Percentiles rank a stretch among this genome's conserved stretches.
These are phyloP conservation scores for Scaeva pyrastri DNA, from an alignment of 2,888 invertebrate species.

Conservation along the genomic window DNA sequence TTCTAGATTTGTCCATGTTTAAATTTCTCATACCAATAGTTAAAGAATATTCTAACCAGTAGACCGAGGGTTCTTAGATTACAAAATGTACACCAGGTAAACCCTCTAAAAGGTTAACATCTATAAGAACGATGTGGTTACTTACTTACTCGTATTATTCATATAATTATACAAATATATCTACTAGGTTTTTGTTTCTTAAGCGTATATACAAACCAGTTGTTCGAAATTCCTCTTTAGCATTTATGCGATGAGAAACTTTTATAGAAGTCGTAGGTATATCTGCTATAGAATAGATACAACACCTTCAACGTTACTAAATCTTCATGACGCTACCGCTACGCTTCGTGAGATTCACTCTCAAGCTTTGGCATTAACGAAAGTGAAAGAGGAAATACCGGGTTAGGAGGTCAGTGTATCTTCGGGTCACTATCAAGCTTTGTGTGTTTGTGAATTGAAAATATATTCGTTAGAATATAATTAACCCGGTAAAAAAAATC, in stretches of 20 bases:
- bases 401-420: constrained; percentile 66
- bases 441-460: not conserved
- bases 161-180: constrained; percentile 6
- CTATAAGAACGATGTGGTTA: constrained; percentile 24
- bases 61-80: constrained; percentile 66
- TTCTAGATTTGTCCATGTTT: constrained; percentile 37
- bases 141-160: not conserved
- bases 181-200: not conserved
- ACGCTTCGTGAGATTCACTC: constrained; percentile 38
- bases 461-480: not conserved
- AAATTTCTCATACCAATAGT: constrained; percentile 11
- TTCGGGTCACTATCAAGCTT: constrained; percentile 27
- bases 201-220: constrained; percentile 15
- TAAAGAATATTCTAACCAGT: constrained; percentile 49
- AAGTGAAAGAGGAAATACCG: constrained; percentile 67
- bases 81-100: constrained; percentile 32
- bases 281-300: not conserved
- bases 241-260: constrained; percentile 17
- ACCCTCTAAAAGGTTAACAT: constrained; percentile 54
- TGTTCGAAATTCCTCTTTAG: constrained; percentile 19
- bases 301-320: constrained; percentile 5
- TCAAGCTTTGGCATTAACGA: constrained; percentile 48
- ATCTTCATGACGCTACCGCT: constrained; percentile 6
- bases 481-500: not conserved
- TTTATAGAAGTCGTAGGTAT: not conserved